phyloP scores from a whole-genome alignment of 1,140 invertebrate species.

The Psilanteris sp. region DNA sequence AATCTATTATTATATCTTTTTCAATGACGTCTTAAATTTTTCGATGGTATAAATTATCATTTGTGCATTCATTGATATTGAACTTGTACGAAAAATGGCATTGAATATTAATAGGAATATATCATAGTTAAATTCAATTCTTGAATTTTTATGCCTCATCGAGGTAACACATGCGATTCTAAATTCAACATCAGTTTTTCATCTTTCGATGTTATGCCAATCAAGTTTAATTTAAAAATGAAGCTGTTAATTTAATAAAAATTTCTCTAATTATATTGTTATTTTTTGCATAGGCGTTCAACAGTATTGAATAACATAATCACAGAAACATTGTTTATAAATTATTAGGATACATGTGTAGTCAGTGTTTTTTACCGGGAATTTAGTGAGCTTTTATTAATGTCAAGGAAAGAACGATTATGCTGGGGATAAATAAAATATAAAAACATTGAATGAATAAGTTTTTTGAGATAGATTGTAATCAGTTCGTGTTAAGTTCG shows the following conservation, averaged over 20 bases:
- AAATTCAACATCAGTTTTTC: conserved; percentile 24
- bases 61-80: conserved; percentile 54
- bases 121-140: conserved; percentile 27
- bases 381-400: conserved; percentile 22
- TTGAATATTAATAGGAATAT: conserved; percentile 45
- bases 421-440: background rate
- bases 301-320: too few species aligned
- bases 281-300: too few species aligned
- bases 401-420: conserved; percentile 51
- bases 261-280: too few species aligned
- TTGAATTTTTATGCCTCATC: conserved; percentile 30
- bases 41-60: conserved; percentile 27
- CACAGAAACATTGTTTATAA: too few species aligned
- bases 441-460: conserved; percentile 3
- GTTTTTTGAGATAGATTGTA: conserved; percentile 30
- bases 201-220: conserved; percentile 28
- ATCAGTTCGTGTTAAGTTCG: conserved; percentile 38
- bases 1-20: too few species aligned
- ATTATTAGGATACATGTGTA: too few species aligned
- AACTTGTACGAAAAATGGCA: conserved; percentile 52
- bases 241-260: too few species aligned
- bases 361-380: too few species aligned
- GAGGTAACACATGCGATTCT: conserved; percentile 23
- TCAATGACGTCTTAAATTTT: too few species aligned
- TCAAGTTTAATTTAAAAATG: too few species aligned